Conservation (phyloP, 2,888 invertebrate species). For the Liposcelis brunnea region DNA sequence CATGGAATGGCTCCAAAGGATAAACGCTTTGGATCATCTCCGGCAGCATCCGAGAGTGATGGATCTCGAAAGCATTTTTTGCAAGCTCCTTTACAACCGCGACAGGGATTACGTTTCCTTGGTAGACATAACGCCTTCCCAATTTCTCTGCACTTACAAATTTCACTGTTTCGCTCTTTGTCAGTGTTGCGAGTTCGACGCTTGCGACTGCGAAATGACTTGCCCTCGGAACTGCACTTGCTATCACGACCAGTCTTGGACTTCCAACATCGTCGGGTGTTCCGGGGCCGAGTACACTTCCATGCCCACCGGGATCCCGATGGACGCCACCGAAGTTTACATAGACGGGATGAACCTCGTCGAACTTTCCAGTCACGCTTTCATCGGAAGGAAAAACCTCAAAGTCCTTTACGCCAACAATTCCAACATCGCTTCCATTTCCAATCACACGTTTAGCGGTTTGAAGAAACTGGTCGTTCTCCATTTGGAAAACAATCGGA, state of each 20-base stretch:
- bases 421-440: slow-evolving; percentile 66
- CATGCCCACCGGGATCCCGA: slow-evolving; percentile 76
- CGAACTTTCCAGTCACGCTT: slow-evolving; percentile 71
- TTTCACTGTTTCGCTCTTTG: slow-evolving; percentile 88
- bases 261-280: slow-evolving; percentile 84
- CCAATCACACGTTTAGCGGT: slow-evolving; percentile 83
- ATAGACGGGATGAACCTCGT: slow-evolving; percentile 83
- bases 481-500: slow-evolving; percentile 74
- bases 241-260: slow-evolving; percentile 88
- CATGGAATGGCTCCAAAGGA: slow-evolving; percentile 87
- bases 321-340: slow-evolving; percentile 91
- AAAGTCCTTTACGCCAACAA: slow-evolving; percentile 75
- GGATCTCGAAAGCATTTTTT: slow-evolving; percentile 79
- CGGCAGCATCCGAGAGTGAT: slow-evolving; percentile 79
- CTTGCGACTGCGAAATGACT: slow-evolving; percentile 94
- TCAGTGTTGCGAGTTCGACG: slow-evolving; percentile 92
- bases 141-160: slow-evolving; percentile 83
- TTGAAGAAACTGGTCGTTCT: slow-evolving; percentile 58
- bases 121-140: slow-evolving; percentile 69
- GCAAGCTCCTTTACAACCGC: slow-evolving; percentile 69
- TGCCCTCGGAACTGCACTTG: slow-evolving; percentile 89
- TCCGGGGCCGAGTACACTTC: slow-evolving; percentile 61
- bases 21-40: slow-evolving; percentile 66
- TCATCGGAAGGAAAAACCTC: slow-evolving; percentile 80
- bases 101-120: slow-evolving; percentile 71